Evolutionary conservation across 2,888 invertebrate species (phyloP).

Genomic region (Cephus nigrinus): DNA sequence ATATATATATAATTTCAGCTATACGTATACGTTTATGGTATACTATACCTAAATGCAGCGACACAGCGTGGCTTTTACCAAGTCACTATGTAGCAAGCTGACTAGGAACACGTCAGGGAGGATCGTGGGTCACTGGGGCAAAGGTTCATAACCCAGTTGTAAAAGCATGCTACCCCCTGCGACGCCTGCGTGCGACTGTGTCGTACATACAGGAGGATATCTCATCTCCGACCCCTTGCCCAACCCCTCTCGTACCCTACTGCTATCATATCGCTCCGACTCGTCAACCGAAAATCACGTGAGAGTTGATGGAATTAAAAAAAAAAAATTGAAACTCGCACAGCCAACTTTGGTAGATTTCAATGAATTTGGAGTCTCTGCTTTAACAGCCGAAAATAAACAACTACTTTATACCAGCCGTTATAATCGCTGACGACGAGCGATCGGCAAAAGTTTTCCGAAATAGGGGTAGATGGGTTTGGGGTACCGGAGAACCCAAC

Average conservation of each 20-base stretch:
- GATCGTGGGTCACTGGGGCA: constrained; percentile 15
- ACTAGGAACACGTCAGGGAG: background rate
- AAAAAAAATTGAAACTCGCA: background rate
- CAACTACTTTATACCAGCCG: background rate
- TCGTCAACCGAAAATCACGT: background rate
- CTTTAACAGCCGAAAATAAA: background rate
- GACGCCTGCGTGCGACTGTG: background rate
- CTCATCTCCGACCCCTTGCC: background rate
- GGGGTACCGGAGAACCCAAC: background rate
- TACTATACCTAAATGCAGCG: background rate
- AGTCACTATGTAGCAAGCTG: background rate
- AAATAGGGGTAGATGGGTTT: background rate
- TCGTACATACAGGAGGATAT: background rate
- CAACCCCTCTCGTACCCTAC: background rate
- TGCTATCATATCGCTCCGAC: background rate
- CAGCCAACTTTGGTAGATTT: background rate
- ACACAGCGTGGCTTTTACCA: background rate
- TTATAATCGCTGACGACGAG: background rate
- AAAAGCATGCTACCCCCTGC: background rate
- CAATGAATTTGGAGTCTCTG: background rate
- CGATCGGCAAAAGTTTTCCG: background rate
- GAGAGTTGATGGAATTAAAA: too few species aligned
- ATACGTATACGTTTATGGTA: background rate
- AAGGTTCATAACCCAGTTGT: constrained; percentile 22
- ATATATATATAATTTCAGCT: background rate